Evolutionary conservation across 2,113 vertebrate genomes (phyloP).

Genomic region (Antechinus stuartii): DNA sequence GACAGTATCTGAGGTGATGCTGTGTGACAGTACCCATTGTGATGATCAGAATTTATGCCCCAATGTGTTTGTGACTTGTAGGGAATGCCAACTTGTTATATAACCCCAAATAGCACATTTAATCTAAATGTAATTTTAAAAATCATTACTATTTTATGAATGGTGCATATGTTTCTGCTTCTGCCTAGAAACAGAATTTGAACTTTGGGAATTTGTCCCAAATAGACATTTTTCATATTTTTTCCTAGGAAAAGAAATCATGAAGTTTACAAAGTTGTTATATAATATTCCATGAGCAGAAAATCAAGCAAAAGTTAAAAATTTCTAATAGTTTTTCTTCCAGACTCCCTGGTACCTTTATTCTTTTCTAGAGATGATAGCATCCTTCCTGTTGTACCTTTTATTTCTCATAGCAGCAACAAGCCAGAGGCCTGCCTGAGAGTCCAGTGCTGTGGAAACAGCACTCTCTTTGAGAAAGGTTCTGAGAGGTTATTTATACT

Average conservation of each 20-base stretch:
- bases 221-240: constrained; percentile 21
- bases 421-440: background rate
- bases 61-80: constrained; percentile 75
- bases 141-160: constrained; percentile 55
- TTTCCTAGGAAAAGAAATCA: constrained; percentile 57
- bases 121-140: constrained; percentile 56
- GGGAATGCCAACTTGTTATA: constrained; percentile 70
- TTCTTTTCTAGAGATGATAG: background rate
- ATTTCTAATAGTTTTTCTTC: background rate
- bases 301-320: constrained; percentile 4
- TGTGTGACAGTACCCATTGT: constrained; percentile 78
- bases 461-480: constrained; percentile 38
- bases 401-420: background rate
- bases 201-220: constrained; percentile 52
- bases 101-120: constrained; percentile 67
- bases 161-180: constrained; percentile 44
- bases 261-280: constrained; percentile 33
- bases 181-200: constrained; percentile 40
- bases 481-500: constrained; percentile 66
- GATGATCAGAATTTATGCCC: constrained; percentile 76
- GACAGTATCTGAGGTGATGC: constrained; percentile 74
- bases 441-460: constrained; percentile 42
- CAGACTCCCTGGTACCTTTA: background rate
- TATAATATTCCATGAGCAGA: constrained; percentile 32
- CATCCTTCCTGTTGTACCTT: background rate